Conservation (phyloP, 2,888 invertebrate species). For the Aleiodes testaceus region DNA sequence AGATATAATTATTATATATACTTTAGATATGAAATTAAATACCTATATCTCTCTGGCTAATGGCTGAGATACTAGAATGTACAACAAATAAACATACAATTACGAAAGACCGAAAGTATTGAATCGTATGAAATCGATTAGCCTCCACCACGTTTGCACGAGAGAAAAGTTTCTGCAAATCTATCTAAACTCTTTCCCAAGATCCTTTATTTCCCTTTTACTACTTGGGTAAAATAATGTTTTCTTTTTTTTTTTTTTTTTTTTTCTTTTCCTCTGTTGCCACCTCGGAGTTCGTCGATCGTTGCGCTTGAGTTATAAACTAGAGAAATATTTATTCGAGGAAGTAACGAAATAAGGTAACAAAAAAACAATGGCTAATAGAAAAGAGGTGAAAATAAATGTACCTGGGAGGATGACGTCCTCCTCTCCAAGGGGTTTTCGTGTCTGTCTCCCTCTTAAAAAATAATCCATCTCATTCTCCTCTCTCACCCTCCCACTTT, state of each 20-base stretch:
- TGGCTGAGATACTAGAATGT: no score
- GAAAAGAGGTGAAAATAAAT: constrained; percentile 5
- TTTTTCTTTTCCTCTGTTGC: constrained; percentile 40
- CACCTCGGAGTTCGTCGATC: constrained; percentile 42
- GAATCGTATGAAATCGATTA: no score
- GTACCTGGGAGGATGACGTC: constrained; percentile 36
- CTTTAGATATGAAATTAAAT: no score
- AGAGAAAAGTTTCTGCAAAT: no score
- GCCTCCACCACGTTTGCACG: no score
- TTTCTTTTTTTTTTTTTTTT: constrained; percentile 45
- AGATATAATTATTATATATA: no score
- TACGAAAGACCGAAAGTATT: no score
- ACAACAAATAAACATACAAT: no score
- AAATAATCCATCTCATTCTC: constrained; percentile 14
- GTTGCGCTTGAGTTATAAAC: constrained; percentile 48
- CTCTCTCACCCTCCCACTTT: neutral
- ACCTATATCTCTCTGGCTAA: no score
- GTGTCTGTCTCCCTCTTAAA: neutral
- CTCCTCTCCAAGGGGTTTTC: neutral
- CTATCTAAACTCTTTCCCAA: neutral
- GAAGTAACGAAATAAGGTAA: constrained; percentile 19
- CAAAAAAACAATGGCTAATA: neutral
- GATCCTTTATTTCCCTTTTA: constrained; percentile 20
- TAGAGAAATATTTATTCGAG: constrained; percentile 11
- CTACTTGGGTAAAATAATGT: constrained; percentile 36